Evolutionary conservation across 2,888 invertebrate genomes (phyloP).

Genomic region (Thecophora atra): DNA sequence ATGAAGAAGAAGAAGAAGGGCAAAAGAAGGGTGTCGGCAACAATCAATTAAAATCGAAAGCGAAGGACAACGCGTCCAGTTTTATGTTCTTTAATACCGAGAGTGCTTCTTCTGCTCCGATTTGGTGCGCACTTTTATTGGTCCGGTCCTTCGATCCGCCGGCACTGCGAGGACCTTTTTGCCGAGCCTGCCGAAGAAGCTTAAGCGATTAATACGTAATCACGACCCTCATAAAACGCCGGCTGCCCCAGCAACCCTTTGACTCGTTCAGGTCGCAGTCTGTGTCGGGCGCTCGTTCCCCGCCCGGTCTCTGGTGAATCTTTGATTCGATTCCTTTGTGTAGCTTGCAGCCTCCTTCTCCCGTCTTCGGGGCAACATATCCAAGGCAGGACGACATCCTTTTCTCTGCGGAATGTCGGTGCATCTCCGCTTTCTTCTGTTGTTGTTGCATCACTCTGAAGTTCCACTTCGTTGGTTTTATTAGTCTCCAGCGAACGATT

Average conservation of each 20-base stretch:
- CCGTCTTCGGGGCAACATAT: constrained; percentile 2
- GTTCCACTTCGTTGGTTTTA: constrained; percentile 67
- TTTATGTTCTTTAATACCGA: constrained; percentile 8
- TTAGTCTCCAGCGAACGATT: constrained; percentile 67
- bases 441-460: constrained; percentile 56
- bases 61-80: constrained; percentile 6
- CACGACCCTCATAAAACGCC: constrained; percentile 47
- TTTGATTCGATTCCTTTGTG: constrained; percentile 28
- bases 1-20: no score
- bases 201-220: constrained; percentile 53
- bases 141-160: constrained; percentile 26
- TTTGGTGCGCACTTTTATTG: constrained; percentile 36
- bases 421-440: background rate
- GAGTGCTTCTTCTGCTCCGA: background rate
- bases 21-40: constrained; percentile 34
- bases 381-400: constrained; percentile 8
- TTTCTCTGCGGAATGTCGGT: background rate
- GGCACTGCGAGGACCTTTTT: constrained; percentile 29
- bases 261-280: constrained; percentile 48
- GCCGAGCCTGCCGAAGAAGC: constrained; percentile 34
- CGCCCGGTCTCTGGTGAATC: constrained; percentile 8
- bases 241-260: constrained; percentile 40
- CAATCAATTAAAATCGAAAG: constrained; percentile 45
- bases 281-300: background rate
- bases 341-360: background rate